phyloP scores from a whole-genome alignment of 2,888 invertebrate species.

The Leptarthrus brevirostris region DNA sequence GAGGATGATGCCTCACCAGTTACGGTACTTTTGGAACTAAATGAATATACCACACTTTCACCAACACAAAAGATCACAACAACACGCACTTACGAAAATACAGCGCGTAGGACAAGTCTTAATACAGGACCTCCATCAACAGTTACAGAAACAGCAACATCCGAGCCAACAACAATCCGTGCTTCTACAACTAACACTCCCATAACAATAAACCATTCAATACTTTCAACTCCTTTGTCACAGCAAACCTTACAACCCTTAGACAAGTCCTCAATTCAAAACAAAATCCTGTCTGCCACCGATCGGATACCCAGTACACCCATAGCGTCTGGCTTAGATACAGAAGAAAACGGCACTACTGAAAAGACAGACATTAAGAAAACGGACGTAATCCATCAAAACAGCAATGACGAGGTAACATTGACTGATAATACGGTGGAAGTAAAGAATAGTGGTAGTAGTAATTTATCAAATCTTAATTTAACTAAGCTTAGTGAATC shows the following conservation, averaged over 20 bases:
- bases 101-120: slow-evolving; percentile 62
- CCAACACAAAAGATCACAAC: slow-evolving; percentile 61
- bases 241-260: slow-evolving; percentile 30
- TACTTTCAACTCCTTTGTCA: slow-evolving; percentile 52
- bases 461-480: slow-evolving; percentile 6
- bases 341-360: slow-evolving; percentile 50
- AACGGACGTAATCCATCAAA: slow-evolving; percentile 25
- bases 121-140: slow-evolving; percentile 37
- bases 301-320: slow-evolving; percentile 51
- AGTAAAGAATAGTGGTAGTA: slow-evolving; percentile 5
- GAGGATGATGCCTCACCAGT: slow-evolving; percentile 59
- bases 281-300: slow-evolving; percentile 46
- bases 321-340: slow-evolving; percentile 58
- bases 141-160: slow-evolving; percentile 54
- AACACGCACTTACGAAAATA: slow-evolving; percentile 63
- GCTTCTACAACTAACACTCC: slow-evolving; percentile 42
- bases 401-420: slow-evolving; percentile 26
- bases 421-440: slow-evolving; percentile 46
- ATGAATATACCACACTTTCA: slow-evolving; percentile 53
- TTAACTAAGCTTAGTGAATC: slow-evolving; percentile 55
- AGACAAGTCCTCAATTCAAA: slow-evolving; percentile 46
- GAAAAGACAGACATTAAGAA: slow-evolving; percentile 1
- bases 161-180: slow-evolving; percentile 54
- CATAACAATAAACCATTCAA: slow-evolving; percentile 55
- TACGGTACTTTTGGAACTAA: slow-evolving; percentile 63